phyloP scores from a whole-genome alignment of 2,113 vertebrate species.

The Rynchops niger region DNA sequence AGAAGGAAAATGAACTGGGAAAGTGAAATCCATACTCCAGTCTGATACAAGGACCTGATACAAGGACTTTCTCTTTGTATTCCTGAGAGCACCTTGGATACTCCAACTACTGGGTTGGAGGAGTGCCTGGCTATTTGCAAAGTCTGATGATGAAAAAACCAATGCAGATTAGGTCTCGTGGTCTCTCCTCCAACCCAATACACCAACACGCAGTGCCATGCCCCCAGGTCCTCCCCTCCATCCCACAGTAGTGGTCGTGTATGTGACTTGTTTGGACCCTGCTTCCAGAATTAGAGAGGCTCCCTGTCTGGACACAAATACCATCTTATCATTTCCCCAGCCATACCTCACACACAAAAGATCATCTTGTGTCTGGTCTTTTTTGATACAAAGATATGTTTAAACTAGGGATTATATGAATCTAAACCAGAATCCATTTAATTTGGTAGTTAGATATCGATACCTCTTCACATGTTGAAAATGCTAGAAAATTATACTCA shows the following conservation, averaged over 20 bases:
- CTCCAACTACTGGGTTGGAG: neutral
- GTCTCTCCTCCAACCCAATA: neutral
- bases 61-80: neutral
- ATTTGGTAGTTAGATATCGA: neutral
- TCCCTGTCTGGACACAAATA: neutral
- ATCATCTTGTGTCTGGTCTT: neutral
- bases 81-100: neutral
- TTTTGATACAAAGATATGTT: neutral
- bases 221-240: neutral
- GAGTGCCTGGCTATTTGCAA: neutral
- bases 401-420: neutral
- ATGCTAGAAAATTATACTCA: neutral
- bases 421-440: neutral
- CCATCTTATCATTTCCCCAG: neutral
- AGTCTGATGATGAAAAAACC: neutral
- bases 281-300: neutral
- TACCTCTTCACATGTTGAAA: neutral
- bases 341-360: neutral
- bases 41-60: neutral
- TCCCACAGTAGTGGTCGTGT: neutral
- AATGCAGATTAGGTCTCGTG: neutral
- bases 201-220: accelerated
- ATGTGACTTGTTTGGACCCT: neutral
- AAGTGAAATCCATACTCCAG: neutral
- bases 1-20: neutral